Percentiles rank a stretch among this genome's conserved stretches.
Evolutionary conservation across 2,888 invertebrate genomes (phyloP).

Genomic region (Desoria tigrina): DNA sequence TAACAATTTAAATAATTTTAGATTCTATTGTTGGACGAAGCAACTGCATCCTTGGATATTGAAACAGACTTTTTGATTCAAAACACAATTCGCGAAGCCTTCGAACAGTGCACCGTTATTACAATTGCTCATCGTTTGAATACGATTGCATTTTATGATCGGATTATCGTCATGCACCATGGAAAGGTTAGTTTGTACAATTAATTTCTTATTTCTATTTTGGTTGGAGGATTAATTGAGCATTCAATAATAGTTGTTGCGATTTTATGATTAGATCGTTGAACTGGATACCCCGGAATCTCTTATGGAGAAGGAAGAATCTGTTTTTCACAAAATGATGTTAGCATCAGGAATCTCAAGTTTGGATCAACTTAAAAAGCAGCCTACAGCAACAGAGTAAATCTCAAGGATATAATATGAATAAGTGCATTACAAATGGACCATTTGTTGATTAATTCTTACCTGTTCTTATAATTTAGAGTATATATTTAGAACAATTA

Average conservation of each 20-base stretch:
- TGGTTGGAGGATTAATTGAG: neutral
- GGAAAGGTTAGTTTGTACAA: constrained; percentile 52
- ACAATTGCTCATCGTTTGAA: constrained; percentile 62
- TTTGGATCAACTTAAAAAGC: constrained; percentile 28
- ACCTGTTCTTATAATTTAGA: too few relatives aligned
- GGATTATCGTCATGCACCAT: constrained; percentile 54
- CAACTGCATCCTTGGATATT: constrained; percentile 62
- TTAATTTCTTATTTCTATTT: constrained; percentile 2
- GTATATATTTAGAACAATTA: too few relatives aligned
- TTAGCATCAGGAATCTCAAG: constrained; percentile 54
- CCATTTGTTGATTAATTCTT: too few relatives aligned
- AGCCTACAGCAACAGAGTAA: neutral
- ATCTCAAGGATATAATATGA: neutral
- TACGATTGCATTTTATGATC: constrained; percentile 59
- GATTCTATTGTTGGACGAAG: constrained; percentile 62
- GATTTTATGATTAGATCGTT: constrained; percentile 54
- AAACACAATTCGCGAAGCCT: constrained; percentile 59
- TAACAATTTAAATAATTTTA: constrained; percentile 32
- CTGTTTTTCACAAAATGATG: constrained; percentile 60
- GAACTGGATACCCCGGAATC: constrained; percentile 60
- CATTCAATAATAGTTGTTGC: neutral
- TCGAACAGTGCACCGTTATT: constrained; percentile 59
- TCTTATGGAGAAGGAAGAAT: constrained; percentile 58
- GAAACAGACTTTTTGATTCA: constrained; percentile 62
- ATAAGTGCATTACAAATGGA: neutral